Base-by-base conservation (phyloP, 2,797 vertebrate genomes). In the Xenopus petersii region DNA sequence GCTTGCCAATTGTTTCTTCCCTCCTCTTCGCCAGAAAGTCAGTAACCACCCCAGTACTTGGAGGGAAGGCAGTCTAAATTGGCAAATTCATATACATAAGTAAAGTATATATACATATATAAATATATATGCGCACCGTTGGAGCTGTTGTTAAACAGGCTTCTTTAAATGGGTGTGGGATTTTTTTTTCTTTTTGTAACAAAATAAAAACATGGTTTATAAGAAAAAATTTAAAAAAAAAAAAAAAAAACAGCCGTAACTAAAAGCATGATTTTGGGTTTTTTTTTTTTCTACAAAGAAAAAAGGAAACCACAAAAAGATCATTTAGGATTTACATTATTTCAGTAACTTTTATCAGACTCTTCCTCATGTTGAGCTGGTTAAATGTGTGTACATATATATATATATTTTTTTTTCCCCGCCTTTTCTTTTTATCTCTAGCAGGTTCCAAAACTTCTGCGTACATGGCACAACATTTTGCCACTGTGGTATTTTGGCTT, bases 21-120 rank as follows among this genome's bases (percentile, higher is more conserved):
- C 79, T 76, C 70, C 75, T 69, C 58, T 65, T 51, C 15, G 24
- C 12, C n/a, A 21, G 33, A 36, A 36, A 55, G 71, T 36, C 69
- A 54, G 74, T 75, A 64, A 49, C 2, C 12, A 4, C 10, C 10
- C 33, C 3, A 49, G 26, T 42, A 59, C 36, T 13, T 36, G 60
- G 67, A 51, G n/a, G 61, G 21, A 68, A 16, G 51, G 66, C 36
- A 36, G 3, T 15, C 12, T 21, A 47, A 46, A 30, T 30, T 58
- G 70, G 65, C 65, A 26, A 17, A 67, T 72, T 65, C 66, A 60
- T 79, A 79, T 73, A 79, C 71, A 68, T 63, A 77, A 66, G 54
- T 67, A 67, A 69, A 56, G 36, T 76, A 76, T 76, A 77, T 63
- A 73, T 68, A 78, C 73, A 77, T 55, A 77, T 68, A 78, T 79